phyloP scores from a whole-genome alignment of 2,888 invertebrate species.

The Drosophila rubida region DNA sequence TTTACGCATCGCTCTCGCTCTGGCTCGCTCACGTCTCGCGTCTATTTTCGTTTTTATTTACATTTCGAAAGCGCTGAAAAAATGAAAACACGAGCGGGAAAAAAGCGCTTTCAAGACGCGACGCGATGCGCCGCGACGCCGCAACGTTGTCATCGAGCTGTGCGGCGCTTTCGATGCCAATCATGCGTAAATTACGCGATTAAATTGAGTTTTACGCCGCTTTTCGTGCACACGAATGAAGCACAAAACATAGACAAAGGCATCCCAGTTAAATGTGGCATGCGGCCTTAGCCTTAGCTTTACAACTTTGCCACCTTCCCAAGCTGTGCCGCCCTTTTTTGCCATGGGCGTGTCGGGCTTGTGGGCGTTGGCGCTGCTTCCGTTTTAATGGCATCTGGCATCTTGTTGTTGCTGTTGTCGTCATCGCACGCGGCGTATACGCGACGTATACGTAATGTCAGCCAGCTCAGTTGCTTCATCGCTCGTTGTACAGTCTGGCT shows the following conservation, averaged over 20 bases:
- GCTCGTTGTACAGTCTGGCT: slow-evolving; percentile 10
- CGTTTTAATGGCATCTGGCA: slow-evolving; percentile 69
- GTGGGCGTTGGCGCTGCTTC: slow-evolving; percentile 63
- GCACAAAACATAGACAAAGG: slow-evolving; percentile 41
- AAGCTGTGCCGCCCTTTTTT: slow-evolving; percentile 6
- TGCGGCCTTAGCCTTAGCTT: slow-evolving; percentile 32
- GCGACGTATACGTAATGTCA: slow-evolving; percentile 73
- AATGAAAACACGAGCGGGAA: background rate
- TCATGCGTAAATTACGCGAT: slow-evolving; percentile 81
- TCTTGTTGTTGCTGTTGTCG: slow-evolving; percentile 48
- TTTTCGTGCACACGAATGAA: slow-evolving; percentile 49
- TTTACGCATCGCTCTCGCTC: slow-evolving; percentile 46
- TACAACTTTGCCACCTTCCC: slow-evolving; percentile 34
- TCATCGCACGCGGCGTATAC: slow-evolving; percentile 65
- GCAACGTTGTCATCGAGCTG: slow-evolving; percentile 49
- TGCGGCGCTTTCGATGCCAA: slow-evolving; percentile 70
- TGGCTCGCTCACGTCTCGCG: slow-evolving; percentile 51
- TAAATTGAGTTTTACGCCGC: slow-evolving; percentile 69
- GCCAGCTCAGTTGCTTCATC: slow-evolving; percentile 10
- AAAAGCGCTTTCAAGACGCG: slow-evolving; percentile 41
- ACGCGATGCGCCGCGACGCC: too few relatives aligned
- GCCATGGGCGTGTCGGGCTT: slow-evolving; percentile 43
- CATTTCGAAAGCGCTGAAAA: slow-evolving; percentile 68
- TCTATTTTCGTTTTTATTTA: slow-evolving; percentile 59
- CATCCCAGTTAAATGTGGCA: slow-evolving; percentile 38